phyloP scores from a whole-genome alignment of 2,113 vertebrate species.

The Nycticryphes semicollaris region DNA sequence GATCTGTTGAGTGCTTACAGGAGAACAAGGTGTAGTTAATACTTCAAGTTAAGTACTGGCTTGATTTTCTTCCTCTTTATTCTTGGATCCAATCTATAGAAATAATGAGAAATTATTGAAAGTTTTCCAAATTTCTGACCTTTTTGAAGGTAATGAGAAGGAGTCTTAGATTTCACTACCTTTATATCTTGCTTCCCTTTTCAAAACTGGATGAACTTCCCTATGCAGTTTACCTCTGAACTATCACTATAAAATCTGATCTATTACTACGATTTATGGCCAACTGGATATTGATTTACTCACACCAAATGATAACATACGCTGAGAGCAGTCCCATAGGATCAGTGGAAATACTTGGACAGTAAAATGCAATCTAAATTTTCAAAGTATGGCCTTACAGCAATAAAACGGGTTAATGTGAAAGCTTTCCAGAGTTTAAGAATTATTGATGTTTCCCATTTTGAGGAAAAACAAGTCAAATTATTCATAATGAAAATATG shows the following conservation, averaged over 20 bases:
- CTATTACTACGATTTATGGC: not conserved
- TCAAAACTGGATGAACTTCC: not conserved
- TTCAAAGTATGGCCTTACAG: not conserved
- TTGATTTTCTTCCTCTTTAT: slow-evolving; percentile 46
- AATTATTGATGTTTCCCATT: not conserved
- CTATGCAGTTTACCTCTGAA: slow-evolving; percentile 31
- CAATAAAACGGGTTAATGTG: not conserved
- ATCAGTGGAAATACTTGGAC: not conserved
- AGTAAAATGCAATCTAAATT: not conserved
- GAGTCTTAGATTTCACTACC: not conserved
- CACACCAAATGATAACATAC: not conserved
- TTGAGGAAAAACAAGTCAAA: not conserved
- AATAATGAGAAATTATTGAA: slow-evolving; percentile 58
- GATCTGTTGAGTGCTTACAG: slow-evolving; percentile 38
- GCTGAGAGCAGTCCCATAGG: not conserved
- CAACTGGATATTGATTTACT: slow-evolving; percentile 28
- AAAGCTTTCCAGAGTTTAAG: not conserved
- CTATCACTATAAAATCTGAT: slow-evolving; percentile 16
- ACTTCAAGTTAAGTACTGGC: slow-evolving; percentile 56
- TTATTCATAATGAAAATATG: not conserved
- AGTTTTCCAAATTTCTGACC: slow-evolving; percentile 18
- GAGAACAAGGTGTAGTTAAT: slow-evolving; percentile 40
- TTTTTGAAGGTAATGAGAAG: slow-evolving; percentile 13
- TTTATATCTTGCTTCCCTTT: not conserved
- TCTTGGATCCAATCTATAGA: slow-evolving; percentile 55